Conservation (phyloP, 2,888 invertebrate genomes). For the Ormyrus nitidulus region DNA sequence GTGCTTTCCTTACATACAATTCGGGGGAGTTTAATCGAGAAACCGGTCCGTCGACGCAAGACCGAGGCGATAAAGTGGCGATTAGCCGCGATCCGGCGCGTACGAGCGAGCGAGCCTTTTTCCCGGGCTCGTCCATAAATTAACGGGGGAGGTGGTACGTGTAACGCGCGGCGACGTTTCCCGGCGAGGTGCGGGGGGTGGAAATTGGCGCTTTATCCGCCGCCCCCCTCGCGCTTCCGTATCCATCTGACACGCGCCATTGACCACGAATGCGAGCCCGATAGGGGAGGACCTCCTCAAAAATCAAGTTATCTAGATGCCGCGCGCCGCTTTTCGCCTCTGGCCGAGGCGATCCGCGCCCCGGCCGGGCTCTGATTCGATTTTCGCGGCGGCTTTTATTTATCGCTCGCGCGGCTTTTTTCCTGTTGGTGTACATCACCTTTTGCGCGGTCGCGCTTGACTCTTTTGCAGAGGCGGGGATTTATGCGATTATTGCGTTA, state of each 20-base stretch:
- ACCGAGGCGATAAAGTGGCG: neutral
- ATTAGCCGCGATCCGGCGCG: neutral
- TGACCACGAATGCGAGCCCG: conserved; percentile 74
- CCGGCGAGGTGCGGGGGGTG: neutral
- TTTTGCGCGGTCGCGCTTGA: too few species aligned
- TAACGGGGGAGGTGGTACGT: neutral
- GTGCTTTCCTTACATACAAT: neutral
- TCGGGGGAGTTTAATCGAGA: neutral
- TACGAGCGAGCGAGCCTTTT: neutral
- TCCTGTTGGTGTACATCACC: too few species aligned
- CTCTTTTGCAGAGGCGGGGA: too few species aligned
- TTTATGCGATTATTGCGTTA: neutral
- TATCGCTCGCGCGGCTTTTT: too few species aligned
- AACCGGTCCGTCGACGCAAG: neutral
- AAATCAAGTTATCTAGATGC: conserved; percentile 74
- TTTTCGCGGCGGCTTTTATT: neutral
- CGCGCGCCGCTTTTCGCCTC: conserved; percentile 28
- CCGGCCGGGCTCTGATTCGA: too few species aligned
- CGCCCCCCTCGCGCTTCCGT: conserved; percentile 68
- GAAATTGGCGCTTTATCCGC: conserved; percentile 5
- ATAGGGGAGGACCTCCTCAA: conserved; percentile 68
- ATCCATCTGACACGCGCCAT: conserved; percentile 77
- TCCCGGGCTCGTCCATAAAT: neutral
- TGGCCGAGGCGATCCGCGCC: too few species aligned
- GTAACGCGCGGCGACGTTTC: neutral